Evolutionary conservation across 2,888 invertebrate genomes (phyloP).

Genomic region (Trichopoda pennipes): DNA sequence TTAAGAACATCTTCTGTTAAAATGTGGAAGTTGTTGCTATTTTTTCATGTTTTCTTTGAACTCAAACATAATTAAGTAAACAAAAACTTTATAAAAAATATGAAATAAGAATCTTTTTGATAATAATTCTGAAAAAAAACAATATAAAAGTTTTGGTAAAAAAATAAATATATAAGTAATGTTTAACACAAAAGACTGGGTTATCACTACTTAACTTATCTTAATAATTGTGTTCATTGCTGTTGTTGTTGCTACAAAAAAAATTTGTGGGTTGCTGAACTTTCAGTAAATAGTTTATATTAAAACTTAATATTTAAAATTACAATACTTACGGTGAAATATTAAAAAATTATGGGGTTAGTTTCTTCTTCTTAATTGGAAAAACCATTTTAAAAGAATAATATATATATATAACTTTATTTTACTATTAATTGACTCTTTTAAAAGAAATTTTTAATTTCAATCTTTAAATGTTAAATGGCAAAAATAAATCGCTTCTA

Average conservation of each 20-base stretch:
- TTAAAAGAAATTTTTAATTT: too few relatives aligned
- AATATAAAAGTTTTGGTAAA: slow-evolving; percentile 1
- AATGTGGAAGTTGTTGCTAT: neutral
- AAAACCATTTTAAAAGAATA: too few relatives aligned
- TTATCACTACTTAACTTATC: neutral
- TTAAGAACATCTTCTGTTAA: neutral
- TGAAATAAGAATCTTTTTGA: neutral
- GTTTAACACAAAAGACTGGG: neutral
- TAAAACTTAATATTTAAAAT: neutral
- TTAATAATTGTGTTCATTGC: slow-evolving; percentile 3
- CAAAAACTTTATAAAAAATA: neutral
- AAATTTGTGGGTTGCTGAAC: slow-evolving; percentile 18
- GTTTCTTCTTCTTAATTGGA: too few relatives aligned
- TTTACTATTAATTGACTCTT: too few relatives aligned
- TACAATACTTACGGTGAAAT: neutral
- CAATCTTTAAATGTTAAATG: too few relatives aligned
- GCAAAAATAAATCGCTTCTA: too few relatives aligned
- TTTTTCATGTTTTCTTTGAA: neutral
- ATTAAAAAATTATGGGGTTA: too few relatives aligned
- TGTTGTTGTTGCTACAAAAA: neutral
- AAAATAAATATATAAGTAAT: slow-evolving; percentile 6
- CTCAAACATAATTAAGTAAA: neutral
- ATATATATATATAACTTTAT: too few relatives aligned
- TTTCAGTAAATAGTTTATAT: neutral
- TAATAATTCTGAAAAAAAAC: slow-evolving; percentile 24